These are phyloP conservation scores for Schlechtendalia chinensis DNA, from an alignment of 1,140 invertebrate genomes.

Conservation along the genomic window DNA sequence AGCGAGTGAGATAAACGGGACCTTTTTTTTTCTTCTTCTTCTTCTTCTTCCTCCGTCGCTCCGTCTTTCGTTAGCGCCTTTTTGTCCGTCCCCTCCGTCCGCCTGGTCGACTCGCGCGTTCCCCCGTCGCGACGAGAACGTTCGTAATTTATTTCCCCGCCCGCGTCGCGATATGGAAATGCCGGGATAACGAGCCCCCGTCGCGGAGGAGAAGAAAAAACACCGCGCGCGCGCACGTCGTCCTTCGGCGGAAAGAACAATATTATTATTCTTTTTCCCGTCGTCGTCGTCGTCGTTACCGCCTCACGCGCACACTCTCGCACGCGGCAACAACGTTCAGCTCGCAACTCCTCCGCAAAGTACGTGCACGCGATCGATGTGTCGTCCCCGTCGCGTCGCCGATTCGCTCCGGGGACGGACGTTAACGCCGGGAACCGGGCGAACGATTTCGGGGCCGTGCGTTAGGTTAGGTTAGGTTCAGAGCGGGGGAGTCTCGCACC, in stretches of 20 bases:
- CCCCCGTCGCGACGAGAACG: slow-evolving; percentile 6
- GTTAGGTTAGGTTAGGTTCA: too few species aligned
- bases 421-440: too few species aligned
- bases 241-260: slow-evolving; percentile 35
- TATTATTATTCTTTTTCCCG: slow-evolving; percentile 34
- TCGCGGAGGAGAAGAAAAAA: background rate
- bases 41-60: background rate
- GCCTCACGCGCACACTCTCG: background rate
- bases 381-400: too few species aligned
- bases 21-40: slow-evolving; percentile 7
- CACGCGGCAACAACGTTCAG: too few species aligned
- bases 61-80: slow-evolving; percentile 10
- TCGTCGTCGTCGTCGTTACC: slow-evolving; percentile 18
- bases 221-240: background rate
- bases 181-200: slow-evolving; percentile 36
- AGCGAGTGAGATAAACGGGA: slow-evolving; percentile 34
- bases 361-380: too few species aligned
- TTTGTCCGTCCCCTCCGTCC: background rate
- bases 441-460: too few species aligned
- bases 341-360: too few species aligned
- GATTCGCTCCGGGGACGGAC: too few species aligned
- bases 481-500: too few species aligned
- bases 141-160: slow-evolving; percentile 42
- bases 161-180: slow-evolving; percentile 34
- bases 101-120: background rate